phyloP scores from a whole-genome alignment of 2,797 vertebrate species.

The Tadarida brasiliensis region DNA sequence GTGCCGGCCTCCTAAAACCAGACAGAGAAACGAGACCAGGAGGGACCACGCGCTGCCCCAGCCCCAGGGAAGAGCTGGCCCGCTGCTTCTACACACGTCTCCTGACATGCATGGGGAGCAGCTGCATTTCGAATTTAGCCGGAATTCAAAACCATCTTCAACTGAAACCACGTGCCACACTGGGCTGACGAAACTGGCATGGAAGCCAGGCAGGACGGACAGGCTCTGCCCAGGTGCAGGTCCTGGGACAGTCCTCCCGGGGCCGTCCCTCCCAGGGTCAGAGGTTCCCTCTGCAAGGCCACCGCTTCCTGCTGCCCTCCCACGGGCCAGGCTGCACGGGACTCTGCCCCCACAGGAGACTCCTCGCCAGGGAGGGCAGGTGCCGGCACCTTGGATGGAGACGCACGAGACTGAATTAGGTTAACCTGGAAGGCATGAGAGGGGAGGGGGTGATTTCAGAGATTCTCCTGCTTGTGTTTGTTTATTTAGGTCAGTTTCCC shows the following conservation, averaged over 20 bases:
- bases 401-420: neutral
- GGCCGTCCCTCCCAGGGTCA: neutral
- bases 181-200: neutral
- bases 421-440: neutral
- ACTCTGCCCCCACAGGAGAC: neutral
- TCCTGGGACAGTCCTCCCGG: neutral
- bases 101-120: neutral
- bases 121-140: neutral
- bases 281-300: neutral
- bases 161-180: neutral
- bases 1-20: neutral
- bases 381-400: too few relatives aligned
- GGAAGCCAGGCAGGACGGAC: neutral
- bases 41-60: neutral
- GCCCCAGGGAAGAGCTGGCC: neutral
- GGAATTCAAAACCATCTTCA: neutral
- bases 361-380: neutral
- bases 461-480: neutral
- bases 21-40: slow-evolving; percentile 8
- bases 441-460: neutral
- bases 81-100: neutral
- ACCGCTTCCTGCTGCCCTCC: neutral
- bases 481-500: slow-evolving; percentile 38
- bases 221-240: neutral
- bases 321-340: neutral